Evolutionary conservation across 2,113 vertebrate species (phyloP), one percentile per base, ranked within the genome.

Genomic region (Leptocoma aspasia): DNA sequence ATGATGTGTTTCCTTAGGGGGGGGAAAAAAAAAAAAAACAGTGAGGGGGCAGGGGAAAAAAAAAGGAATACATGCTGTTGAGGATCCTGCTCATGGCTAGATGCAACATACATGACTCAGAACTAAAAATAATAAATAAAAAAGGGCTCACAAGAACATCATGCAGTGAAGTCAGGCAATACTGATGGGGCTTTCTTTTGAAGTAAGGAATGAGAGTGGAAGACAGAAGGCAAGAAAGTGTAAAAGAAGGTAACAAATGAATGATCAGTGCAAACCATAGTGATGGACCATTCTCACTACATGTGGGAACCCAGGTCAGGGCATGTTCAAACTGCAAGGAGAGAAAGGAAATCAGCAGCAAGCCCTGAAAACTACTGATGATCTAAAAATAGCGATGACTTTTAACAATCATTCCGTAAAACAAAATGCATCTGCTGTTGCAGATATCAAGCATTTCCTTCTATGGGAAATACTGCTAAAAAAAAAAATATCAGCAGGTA

Each of bases 321-420:
- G 92, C n/a, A 96, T 94, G 82, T 94, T 95, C 88, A 95, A 93
- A 96, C 92, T 96, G 95, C 86, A 95, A 93, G 95, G 90, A 95
- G 86, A 95, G 49, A 95, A 96, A 94, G 69, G 57, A 93, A 93
- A 86, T 95, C 69, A 96, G 82, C 93, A 92, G 86, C 2, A 0
- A 92, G 88, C 82, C 88, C 93, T 61, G 49, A 64, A 86, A 92
- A 71, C 37, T 54, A 56, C 9, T 22, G 28, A 57, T 60, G 53
- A 78, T 72, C 33, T 49, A 68, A 93, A 95, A 93, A 70, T 37
- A 68, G 41, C 0, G 0, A 64, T 44, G 66, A 56, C 39, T 92
- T 92, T 75, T 72, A 84, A 80, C 65, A 89, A 78, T 37, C 9
- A 69, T 68, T 94, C 50, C 57, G 82, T 54, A 41, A 79, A 91